A percentile compares a stretch with the other conserved stretches of the same genome.
Conservation (phyloP, 2,888 invertebrate species). For the Scotopteryx bipunctaria region DNA sequence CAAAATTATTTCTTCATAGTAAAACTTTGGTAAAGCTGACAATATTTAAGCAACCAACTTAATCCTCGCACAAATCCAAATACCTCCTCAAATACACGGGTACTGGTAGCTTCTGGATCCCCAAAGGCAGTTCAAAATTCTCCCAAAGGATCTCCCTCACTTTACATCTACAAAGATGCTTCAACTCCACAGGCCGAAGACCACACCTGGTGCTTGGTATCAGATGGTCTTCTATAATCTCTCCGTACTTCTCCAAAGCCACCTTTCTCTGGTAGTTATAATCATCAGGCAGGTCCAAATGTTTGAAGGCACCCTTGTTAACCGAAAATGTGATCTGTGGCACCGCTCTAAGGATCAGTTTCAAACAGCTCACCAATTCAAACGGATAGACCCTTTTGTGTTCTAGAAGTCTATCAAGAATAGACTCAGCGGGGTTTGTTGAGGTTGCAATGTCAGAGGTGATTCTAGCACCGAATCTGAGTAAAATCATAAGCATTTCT, state of each 20-base stretch:
- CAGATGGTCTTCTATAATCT: conserved; percentile 82
- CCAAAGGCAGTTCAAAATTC: conserved; percentile 89
- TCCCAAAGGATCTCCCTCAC: conserved; percentile 86
- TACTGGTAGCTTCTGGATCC: conserved; percentile 87
- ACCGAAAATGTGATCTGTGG: conserved; percentile 82
- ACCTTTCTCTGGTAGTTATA: conserved; percentile 75
- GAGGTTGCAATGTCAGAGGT: conserved; percentile 83
- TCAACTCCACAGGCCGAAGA: conserved; percentile 86
- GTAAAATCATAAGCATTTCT: conserved; percentile 88
- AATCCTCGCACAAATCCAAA: conserved; percentile 89
- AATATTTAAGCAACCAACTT: conserved; percentile 28
- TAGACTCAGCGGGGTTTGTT: conserved; percentile 84
- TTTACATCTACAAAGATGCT: conserved; percentile 89
- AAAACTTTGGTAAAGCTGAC: neutral
- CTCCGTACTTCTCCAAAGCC: conserved; percentile 69
- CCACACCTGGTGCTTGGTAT: conserved; percentile 85
- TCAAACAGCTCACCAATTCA: conserved; percentile 87
- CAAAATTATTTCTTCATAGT: too few relatives aligned
- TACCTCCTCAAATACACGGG: conserved; percentile 87
- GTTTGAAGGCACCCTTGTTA: conserved; percentile 58
- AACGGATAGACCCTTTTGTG: conserved; percentile 86
- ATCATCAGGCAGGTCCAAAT: conserved; percentile 63
- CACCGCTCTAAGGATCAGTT: conserved; percentile 86
- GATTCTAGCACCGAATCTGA: conserved; percentile 87
- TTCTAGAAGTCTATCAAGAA: conserved; percentile 86